phyloP scores from a whole-genome alignment of 2,888 invertebrate species.

The Nephrotoma guestfalica region DNA sequence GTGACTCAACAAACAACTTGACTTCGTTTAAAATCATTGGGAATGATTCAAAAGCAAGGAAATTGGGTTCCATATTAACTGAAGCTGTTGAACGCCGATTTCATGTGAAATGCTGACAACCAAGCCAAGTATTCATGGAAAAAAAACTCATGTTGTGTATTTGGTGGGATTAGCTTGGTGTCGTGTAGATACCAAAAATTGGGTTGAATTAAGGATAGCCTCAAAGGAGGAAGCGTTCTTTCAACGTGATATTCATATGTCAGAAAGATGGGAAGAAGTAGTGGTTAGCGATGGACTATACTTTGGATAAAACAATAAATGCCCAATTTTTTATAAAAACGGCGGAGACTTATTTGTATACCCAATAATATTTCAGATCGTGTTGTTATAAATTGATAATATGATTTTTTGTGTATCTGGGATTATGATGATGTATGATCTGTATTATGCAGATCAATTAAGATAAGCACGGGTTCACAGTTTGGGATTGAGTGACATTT shows the following conservation, averaged over 20 bases:
- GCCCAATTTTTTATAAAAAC: too few species aligned
- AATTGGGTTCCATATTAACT: too few species aligned
- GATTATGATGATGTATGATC: too few species aligned
- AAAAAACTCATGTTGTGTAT: conserved; percentile 13
- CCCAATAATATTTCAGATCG: too few species aligned
- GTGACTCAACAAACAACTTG: conserved; percentile 10
- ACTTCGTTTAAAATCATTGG: conserved; percentile 3
- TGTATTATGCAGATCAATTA: too few species aligned
- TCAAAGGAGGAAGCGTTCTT: conserved; percentile 13
- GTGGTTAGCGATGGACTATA: too few species aligned
- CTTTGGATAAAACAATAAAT: too few species aligned
- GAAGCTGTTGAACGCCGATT: neutral
- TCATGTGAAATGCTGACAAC: neutral
- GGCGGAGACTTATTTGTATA: too few species aligned
- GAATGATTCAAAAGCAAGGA: neutral
- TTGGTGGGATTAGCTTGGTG: conserved; percentile 4
- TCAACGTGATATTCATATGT: conserved; percentile 11
- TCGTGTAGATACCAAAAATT: conserved; percentile 6
- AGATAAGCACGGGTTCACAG: too few species aligned
- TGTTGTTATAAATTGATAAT: too few species aligned
- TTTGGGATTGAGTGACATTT: too few species aligned
- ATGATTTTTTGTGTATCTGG: too few species aligned
- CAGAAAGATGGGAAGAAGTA: conserved; percentile 14
- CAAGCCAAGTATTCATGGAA: conserved; percentile 14
- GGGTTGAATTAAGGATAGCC: conserved; percentile 10